phyloP scores from a whole-genome alignment of 1,140 invertebrate species.

The Drusus annulatus region DNA sequence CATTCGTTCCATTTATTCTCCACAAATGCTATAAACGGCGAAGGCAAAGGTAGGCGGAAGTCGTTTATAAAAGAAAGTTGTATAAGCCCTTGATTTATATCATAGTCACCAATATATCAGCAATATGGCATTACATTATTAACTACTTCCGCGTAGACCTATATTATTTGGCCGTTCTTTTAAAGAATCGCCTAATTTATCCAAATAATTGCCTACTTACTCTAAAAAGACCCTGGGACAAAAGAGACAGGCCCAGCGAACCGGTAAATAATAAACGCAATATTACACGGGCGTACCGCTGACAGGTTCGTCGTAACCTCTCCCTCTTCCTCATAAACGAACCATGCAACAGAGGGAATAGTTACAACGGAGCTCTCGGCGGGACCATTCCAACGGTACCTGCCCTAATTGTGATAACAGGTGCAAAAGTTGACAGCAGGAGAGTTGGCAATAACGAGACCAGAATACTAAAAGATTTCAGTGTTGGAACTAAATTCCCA shows the following conservation, averaged over 20 bases:
- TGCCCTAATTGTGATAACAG: conserved; percentile 36
- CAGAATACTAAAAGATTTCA: not conserved
- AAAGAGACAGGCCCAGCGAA: conserved; percentile 28
- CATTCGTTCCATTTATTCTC: not conserved
- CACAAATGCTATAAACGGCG: not conserved
- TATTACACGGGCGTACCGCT: too few relatives aligned
- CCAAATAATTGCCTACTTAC: conserved; percentile 35
- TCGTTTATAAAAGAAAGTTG: conserved; percentile 24
- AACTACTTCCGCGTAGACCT: conserved; percentile 10
- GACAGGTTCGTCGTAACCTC: too few relatives aligned
- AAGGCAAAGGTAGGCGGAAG: conserved; percentile 3
- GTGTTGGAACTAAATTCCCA: conserved; percentile 27
- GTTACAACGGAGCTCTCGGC: too few relatives aligned
- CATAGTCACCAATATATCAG: conserved; percentile 23
- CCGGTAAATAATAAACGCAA: conserved; percentile 48
- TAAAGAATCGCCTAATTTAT: conserved; percentile 22
- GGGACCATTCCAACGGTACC: not conserved
- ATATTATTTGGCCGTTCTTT: not conserved
- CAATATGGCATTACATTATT: conserved; percentile 36
- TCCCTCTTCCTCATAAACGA: too few relatives aligned
- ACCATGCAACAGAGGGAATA: too few relatives aligned
- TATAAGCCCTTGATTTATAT: conserved; percentile 9
- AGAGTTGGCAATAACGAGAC: conserved; percentile 39
- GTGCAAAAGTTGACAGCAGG: conserved; percentile 52
- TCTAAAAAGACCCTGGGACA: conserved; percentile 34